Evolutionary conservation across 2,113 vertebrate species (phyloP), one percentile per base, ranked within the genome.

Genomic region (Seriola aureovittata): DNA sequence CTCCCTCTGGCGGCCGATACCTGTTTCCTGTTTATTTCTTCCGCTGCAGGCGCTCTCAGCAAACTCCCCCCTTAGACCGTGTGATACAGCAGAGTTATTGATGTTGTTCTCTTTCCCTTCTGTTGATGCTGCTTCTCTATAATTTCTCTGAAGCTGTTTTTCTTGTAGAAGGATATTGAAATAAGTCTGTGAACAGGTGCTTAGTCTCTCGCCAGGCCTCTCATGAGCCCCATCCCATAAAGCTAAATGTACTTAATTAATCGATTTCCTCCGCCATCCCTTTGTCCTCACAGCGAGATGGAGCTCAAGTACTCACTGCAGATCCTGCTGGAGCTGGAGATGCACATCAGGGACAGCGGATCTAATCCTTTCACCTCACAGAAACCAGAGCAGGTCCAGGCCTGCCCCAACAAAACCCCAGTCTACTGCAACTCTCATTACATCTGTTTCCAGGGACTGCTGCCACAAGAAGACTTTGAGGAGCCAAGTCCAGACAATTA

Each of bases 371-470:
- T 99, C 1, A 71, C 89, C 19, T 98, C 98, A 0, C 95, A 96
- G 84, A 97, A 97, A 80, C 96, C 96, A 0, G 97, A 99, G 88
- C 97, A 98, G 92, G 96, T 96, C 72, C 97, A 97, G 88, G 94
- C 96, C 23, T 94, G 94, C 84, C 98, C 98, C 79, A 99, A 98
- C 93, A 98, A 96, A 82, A 77, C 93, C 0, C 97, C 94, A 0
- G 96, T 97, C 70, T 96, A 96, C 94, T 96, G 96, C 94, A 98
- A 94, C 89, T 94, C 96, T 80, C 93, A 96, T 82, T 98, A 96
- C 85, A 71, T 98, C 2, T 59, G 89, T 40, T 96, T 97, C 90
- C 95, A 93, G 38, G 98, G 98, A 7, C 84, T 94, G 0, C 81
- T 92, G 55, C 92, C 85, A 29, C 75, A 3, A n/a, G 65, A 77